These are phyloP conservation scores for Capricornis sumatraensis DNA, from an alignment of 2,113 vertebrate genomes.

Conservation along the genomic window DNA sequence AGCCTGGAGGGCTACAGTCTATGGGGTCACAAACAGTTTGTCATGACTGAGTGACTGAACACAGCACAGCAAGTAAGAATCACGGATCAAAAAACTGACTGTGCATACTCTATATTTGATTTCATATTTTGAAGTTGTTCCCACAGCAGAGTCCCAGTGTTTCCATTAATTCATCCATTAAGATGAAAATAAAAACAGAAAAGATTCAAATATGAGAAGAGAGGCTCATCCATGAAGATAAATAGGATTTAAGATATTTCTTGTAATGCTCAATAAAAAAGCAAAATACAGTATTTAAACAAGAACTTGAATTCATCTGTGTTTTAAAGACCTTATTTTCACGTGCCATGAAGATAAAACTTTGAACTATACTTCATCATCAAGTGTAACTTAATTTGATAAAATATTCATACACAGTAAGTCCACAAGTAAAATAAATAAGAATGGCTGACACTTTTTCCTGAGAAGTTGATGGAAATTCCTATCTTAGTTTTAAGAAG, in stretches of 20 bases:
- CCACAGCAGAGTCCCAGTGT: slow-evolving; percentile 19
- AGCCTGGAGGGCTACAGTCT: not conserved
- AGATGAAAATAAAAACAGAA: slow-evolving; percentile 55
- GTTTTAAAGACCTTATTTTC: slow-evolving; percentile 53
- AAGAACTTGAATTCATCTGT: slow-evolving; percentile 47
- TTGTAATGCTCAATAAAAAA: not conserved
- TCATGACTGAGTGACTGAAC: not conserved
- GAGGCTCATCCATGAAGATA: slow-evolving; percentile 4
- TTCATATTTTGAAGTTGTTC: slow-evolving; percentile 62
- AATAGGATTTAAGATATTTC: not conserved
- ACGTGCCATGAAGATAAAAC: slow-evolving; percentile 43
- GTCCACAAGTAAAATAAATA: slow-evolving; percentile 28
- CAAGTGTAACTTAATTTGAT: slow-evolving; percentile 19
- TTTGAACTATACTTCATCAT: slow-evolving; percentile 20
- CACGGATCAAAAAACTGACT: not conserved
- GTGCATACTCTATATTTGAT: slow-evolving; percentile 49
- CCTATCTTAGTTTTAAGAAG: not conserved
- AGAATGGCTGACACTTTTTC: not conserved
- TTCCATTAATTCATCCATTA: slow-evolving; percentile 12
- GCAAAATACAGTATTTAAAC: slow-evolving; percentile 44
- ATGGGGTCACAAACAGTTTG: not conserved
- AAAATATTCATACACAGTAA: not conserved
- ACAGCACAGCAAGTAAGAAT: slow-evolving; percentile 41
- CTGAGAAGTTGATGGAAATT: slow-evolving; percentile 28
- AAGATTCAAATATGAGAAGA: slow-evolving; percentile 32